Percentiles rank a stretch among this genome's conserved stretches.
Conservation (phyloP, 2,113 vertebrate species). For the Tympanuchus pallidicinctus region DNA sequence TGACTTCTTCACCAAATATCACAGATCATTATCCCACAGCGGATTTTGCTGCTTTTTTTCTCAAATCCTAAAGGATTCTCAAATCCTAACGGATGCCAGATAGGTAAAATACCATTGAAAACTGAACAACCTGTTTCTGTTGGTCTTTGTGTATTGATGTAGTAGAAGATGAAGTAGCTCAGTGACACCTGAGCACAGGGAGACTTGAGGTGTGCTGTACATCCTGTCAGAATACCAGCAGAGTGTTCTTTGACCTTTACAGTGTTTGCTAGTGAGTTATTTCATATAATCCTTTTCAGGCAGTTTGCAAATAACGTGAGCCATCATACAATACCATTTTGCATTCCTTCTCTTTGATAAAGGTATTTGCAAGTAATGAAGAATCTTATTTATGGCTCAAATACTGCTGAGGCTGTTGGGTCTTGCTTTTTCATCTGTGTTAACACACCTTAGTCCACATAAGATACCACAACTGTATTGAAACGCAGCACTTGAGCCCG, state of each 20-base stretch:
- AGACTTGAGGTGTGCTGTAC: not conserved
- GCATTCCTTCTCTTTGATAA: not conserved
- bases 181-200: not conserved
- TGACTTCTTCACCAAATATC: not conserved
- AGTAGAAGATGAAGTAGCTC: not conserved
- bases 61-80: not conserved
- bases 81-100: not conserved
- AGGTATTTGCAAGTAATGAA: not conserved
- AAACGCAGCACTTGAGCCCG: not conserved
- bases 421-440: not conserved
- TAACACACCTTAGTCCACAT: rapidly evolving
- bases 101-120: not conserved
- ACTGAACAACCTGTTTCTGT: not conserved
- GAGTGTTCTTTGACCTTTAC: not conserved
- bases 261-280: not conserved
- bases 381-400: not conserved
- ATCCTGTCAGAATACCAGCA: not conserved
- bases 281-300: not conserved
- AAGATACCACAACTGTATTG: not conserved
- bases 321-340: not conserved
- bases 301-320: not conserved
- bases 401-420: not conserved
- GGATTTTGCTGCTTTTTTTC: not conserved
- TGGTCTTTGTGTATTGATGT: not conserved
- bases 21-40: not conserved